Percentiles rank a stretch among this genome's conserved stretches.
Evolutionary conservation across 2,888 invertebrate species (phyloP).

Genomic region (Mylabris sibirica): DNA sequence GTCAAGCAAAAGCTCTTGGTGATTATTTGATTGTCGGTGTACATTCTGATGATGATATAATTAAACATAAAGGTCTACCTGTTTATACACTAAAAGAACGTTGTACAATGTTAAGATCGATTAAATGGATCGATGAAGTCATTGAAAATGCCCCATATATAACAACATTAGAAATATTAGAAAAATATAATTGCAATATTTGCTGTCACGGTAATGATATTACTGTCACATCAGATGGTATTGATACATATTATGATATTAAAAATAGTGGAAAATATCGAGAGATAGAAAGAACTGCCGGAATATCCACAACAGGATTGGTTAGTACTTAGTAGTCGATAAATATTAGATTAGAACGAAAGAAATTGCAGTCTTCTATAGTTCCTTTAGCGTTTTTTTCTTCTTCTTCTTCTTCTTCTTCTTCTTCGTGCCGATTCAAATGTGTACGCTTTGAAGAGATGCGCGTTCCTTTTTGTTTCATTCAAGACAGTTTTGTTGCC

Average conservation of each 20-base stretch:
- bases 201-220: slow-evolving; percentile 99
- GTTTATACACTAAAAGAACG: slow-evolving; percentile 92
- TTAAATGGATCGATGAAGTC: slow-evolving; percentile 99
- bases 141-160: slow-evolving; percentile 98
- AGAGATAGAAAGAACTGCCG: slow-evolving; percentile 76
- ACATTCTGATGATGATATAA: slow-evolving; percentile 97
- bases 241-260: slow-evolving; percentile 94
- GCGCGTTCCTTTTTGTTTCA: too few species aligned
- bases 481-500: slow-evolving; percentile 46
- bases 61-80: slow-evolving; percentile 97
- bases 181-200: slow-evolving; percentile 95
- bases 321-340: slow-evolving; percentile 78
- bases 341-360: slow-evolving; percentile 67
- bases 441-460: slow-evolving; percentile 75
- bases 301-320: slow-evolving; percentile 93
- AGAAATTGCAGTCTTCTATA: slow-evolving; percentile 55
- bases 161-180: slow-evolving; percentile 93
- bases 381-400: neutral
- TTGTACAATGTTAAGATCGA: slow-evolving; percentile 95
- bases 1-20: slow-evolving; percentile 97
- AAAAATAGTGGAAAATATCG: slow-evolving; percentile 91
- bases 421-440: slow-evolving; percentile 56
- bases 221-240: slow-evolving; percentile 94
- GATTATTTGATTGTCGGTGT: slow-evolving; percentile 94
- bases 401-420: too few species aligned